These are phyloP conservation scores for Melieria omissa DNA, from an alignment of 2,888 invertebrate species.

Conservation along the genomic window DNA sequence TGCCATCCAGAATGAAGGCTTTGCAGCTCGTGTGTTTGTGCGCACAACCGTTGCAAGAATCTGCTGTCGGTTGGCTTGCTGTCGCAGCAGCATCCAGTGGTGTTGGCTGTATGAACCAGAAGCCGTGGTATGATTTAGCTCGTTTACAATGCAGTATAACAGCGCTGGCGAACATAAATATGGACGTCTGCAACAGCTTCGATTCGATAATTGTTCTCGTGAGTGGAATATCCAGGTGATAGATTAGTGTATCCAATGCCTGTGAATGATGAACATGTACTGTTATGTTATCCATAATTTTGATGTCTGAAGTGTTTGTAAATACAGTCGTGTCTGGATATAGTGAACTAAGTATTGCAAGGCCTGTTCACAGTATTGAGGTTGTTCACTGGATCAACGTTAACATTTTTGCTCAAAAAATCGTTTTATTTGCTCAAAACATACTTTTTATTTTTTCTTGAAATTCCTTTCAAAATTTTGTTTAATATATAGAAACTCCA, in stretches of 20 bases:
- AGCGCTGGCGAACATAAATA: conserved; percentile 58
- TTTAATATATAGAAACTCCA: too few relatives aligned
- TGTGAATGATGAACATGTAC: conserved; percentile 25
- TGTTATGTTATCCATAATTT: too few relatives aligned
- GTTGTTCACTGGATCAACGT: too few relatives aligned
- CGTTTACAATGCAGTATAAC: conserved; percentile 51
- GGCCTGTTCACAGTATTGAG: too few relatives aligned
- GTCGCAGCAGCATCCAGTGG: too few relatives aligned
- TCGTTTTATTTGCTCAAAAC: too few relatives aligned
- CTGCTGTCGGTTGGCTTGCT: not conserved
- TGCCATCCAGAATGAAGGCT: conserved; percentile 47
- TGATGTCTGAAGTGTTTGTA: too few relatives aligned
- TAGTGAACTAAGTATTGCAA: too few relatives aligned
- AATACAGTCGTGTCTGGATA: too few relatives aligned
- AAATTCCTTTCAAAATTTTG: too few relatives aligned
- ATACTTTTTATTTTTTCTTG: too few relatives aligned
- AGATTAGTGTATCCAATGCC: conserved; percentile 52
- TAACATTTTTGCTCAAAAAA: too few relatives aligned
- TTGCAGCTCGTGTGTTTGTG: conserved; percentile 40
- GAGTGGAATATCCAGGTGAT: conserved; percentile 43
- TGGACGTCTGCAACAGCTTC: conserved; percentile 46
- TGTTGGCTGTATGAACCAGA: conserved; percentile 54
- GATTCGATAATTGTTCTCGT: conserved; percentile 47
- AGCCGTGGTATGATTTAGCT: conserved; percentile 45
- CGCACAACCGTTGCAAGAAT: not conserved